Evolutionary conservation across 2,797 vertebrate genomes (phyloP).

Genomic region (Enteromius anoplus): DNA sequence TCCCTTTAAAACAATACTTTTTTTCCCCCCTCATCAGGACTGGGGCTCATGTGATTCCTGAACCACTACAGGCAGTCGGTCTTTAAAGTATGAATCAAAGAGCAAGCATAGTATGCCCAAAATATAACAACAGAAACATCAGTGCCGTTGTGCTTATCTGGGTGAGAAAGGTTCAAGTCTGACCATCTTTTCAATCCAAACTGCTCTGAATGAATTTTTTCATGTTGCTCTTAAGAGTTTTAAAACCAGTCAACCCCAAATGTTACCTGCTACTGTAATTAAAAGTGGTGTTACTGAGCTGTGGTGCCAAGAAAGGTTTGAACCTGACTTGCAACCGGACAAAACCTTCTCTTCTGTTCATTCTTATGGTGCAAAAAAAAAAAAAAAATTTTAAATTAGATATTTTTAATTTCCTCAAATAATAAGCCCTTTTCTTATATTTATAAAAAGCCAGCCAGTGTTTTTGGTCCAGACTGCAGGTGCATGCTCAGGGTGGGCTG

Average conservation of each 20-base stretch:
- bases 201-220: no score
- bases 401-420: neutral
- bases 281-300: neutral
- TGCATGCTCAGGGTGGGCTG: slow-evolving; percentile 45
- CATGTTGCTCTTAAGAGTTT: neutral
- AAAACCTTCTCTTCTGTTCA: neutral
- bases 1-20: neutral
- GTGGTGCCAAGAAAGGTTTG: neutral
- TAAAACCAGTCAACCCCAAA: neutral
- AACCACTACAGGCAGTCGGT: neutral
- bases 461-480: slow-evolving; percentile 38
- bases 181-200: neutral
- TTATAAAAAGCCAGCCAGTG: neutral
- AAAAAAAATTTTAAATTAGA: neutral
- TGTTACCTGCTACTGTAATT: neutral
- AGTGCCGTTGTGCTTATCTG: neutral
- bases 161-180: neutral
- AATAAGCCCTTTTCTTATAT: neutral
- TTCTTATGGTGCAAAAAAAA: neutral
- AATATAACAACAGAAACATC: neutral
- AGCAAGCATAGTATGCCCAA: neutral
- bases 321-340: neutral
- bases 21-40: slow-evolving; percentile 8
- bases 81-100: slow-evolving; percentile 7
- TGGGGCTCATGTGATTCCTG: slow-evolving; percentile 8